A percentile compares a stretch with the other conserved stretches of the same genome.
Evolutionary conservation across 2,797 vertebrate species (phyloP).

Genomic region (Sphenodon punctatus): DNA sequence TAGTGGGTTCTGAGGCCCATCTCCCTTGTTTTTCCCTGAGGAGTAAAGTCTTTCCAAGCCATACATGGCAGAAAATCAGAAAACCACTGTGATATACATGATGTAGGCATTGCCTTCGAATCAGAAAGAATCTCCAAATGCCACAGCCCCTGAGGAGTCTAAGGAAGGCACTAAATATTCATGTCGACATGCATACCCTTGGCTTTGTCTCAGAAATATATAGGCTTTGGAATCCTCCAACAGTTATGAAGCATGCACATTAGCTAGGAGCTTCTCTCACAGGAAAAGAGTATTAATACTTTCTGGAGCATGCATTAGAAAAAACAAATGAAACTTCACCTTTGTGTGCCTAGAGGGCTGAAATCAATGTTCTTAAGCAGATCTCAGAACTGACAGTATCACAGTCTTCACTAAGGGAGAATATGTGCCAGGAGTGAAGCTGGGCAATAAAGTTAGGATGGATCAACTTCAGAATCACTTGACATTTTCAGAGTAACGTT

Average conservation of each 20-base stretch:
- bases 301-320: background rate
- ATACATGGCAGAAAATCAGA: too few species aligned
- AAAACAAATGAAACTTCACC: background rate
- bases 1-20: too few species aligned
- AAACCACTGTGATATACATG: too few species aligned
- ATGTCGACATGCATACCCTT: background rate
- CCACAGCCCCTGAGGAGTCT: too few species aligned
- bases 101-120: too few species aligned
- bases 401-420: background rate
- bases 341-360: background rate
- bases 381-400: background rate
- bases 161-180: too few species aligned
- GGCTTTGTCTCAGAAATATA: fast-evolving
- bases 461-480: background rate
- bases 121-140: too few species aligned
- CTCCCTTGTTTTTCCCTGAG: too few species aligned
- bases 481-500: background rate
- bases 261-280: background rate
- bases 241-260: background rate
- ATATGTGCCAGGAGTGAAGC: background rate
- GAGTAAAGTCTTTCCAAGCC: too few species aligned
- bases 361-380: background rate
- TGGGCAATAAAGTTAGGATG: background rate
- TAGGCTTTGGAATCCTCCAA: background rate
- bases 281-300: background rate